phyloP scores from a whole-genome alignment of 2,113 vertebrate genomes.

The Tetrax tetrax region DNA sequence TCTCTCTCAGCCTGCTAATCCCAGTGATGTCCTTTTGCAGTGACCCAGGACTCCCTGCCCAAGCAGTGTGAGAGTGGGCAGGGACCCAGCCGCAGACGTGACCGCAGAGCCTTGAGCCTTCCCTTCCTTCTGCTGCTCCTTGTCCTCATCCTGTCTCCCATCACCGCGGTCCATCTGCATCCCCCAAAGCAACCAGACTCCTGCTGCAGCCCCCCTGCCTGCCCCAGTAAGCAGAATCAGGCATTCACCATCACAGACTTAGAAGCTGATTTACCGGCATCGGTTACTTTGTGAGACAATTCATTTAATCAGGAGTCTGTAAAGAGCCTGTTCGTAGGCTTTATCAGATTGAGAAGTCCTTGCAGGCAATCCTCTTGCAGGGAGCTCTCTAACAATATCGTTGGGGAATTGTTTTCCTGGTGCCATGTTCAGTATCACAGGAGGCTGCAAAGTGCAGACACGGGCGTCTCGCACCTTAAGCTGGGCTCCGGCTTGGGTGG shows the following conservation, averaged over 20 bases:
- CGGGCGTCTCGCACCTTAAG: accelerated
- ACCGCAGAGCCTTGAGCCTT: background rate
- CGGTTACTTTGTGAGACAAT: background rate
- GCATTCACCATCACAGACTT: accelerated
- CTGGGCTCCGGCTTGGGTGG: background rate
- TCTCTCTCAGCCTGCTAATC: background rate
- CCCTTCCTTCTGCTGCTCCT: background rate
- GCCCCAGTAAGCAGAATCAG: background rate
- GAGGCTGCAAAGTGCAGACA: background rate
- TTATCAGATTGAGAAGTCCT: background rate
- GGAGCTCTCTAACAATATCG: background rate
- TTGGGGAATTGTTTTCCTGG: background rate
- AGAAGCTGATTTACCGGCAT: background rate
- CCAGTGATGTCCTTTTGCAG: accelerated
- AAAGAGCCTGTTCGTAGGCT: background rate
- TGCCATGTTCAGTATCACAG: background rate
- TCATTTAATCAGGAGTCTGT: background rate
- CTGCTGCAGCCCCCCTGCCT: background rate
- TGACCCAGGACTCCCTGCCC: background rate
- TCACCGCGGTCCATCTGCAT: background rate
- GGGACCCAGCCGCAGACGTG: too few species aligned
- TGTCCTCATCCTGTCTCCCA: accelerated
- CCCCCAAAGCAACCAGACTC: background rate
- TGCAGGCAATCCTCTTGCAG: background rate
- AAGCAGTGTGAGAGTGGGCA: background rate